Base-by-base conservation (phyloP, 2,888 invertebrate species). In the Pelosia muscerda region DNA sequence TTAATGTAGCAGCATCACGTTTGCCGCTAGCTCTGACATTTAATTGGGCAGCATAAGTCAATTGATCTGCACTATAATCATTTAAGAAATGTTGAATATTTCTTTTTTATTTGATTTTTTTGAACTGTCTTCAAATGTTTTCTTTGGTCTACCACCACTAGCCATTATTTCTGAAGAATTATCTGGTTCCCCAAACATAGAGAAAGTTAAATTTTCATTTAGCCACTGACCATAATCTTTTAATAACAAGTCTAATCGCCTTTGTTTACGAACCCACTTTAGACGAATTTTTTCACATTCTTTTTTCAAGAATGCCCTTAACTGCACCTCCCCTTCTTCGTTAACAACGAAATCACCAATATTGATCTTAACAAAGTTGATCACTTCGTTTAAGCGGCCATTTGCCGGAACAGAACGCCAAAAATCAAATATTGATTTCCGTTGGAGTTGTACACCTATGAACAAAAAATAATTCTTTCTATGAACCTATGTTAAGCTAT, bases 1-100 rank as follows among this genome's bases (percentile, higher is more conserved):
- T 70, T 25, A 66, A 34, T 58, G 22, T 42, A 42, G 70, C 66
- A 68, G 68, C 63, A 65, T 71, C 68, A 22, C 68, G 68, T 34
- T 66, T 68, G 25, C 63, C 71, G 60, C 71, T 61, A 10, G 65
- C 63, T 68, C 71, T 58, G 4, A 71, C 64, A 72, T 63, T 72
- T 49, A 56, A 22, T 68, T 72, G 58, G n/a, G 72, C 42, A 23
- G 68, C 72, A 13, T 60, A 72, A 57, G 61, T 42, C 22, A 68
- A n/a, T n/a, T n/a, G n/a, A n/a, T n/a, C n/a, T n/a, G n/a, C n/a
- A n/a, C n/a, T n/a, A n/a, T n/a, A n/a, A n/a, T n/a, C n/a, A n/a
- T n/a, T n/a, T n/a, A n/a, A n/a, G n/a, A n/a, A n/a, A n/a, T n/a
- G n/a, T n/a, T n/a, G n/a, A n/a, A n/a, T n/a, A n/a, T n/a, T 68